These are phyloP conservation scores for Rhineura floridana DNA, from an alignment of 2,113 vertebrate genomes.

Conservation along the genomic window DNA sequence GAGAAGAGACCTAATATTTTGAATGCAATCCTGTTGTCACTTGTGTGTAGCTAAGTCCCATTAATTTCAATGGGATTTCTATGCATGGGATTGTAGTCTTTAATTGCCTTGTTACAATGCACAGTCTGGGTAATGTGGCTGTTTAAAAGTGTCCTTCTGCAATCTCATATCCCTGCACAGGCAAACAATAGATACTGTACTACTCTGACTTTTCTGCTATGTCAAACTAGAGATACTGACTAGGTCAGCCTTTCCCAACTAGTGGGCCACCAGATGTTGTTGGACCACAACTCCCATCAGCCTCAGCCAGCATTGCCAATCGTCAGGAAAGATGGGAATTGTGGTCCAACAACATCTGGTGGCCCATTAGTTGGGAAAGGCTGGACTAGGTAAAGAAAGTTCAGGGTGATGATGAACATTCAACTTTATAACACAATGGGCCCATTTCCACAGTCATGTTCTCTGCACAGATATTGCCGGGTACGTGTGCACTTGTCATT, in stretches of 20 bases:
- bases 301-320: no score
- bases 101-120: background rate
- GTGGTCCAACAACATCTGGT: no score
- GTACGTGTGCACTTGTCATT: background rate
- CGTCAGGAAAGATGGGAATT: no score
- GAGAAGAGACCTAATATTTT: background rate
- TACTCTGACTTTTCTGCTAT: background rate
- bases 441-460: background rate
- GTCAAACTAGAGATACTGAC: background rate
- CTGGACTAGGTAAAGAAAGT: background rate
- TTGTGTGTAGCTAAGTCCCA: slow-evolving; percentile 29
- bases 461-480: background rate
- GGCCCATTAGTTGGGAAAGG: no score
- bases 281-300: no score
- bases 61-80: slow-evolving; percentile 11
- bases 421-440: background rate
- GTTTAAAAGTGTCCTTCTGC: slow-evolving; percentile 31
- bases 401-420: background rate
- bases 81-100: slow-evolving; percentile 18
- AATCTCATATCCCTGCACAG: slow-evolving; percentile 6
- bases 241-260: no score
- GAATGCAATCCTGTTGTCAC: background rate
- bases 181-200: background rate
- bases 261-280: no score
- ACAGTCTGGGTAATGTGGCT: background rate